A percentile compares a stretch with the other conserved stretches of the same genome.
These are phyloP conservation scores for Mamestra configurata DNA, from an alignment of 1,140 invertebrate genomes.

Conservation along the genomic window DNA sequence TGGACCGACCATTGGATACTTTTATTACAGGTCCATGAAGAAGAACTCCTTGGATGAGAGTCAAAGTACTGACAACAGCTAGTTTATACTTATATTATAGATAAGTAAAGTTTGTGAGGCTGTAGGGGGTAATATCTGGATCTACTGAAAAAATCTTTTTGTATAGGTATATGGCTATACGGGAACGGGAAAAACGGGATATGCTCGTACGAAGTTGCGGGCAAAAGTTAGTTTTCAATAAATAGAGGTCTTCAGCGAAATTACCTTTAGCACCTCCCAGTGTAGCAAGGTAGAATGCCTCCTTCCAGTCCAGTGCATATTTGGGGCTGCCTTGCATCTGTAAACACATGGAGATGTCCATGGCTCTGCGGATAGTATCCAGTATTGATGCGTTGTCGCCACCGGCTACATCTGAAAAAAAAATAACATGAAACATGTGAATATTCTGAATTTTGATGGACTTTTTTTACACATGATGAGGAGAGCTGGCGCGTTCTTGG, in stretches of 20 bases:
- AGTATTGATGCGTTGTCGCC: conserved; percentile 93
- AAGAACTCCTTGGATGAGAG: no score
- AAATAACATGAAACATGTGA: not conserved
- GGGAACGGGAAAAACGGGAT: no score
- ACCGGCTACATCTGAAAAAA: conserved; percentile 92
- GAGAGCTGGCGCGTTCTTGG: no score
- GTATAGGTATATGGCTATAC: no score
- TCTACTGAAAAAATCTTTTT: no score
- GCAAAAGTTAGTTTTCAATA: not conserved
- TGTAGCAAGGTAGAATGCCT: conserved; percentile 95
- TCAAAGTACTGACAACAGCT: not conserved
- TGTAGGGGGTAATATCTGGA: no score
- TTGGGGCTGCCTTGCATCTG: conserved; percentile 72
- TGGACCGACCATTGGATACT: no score
- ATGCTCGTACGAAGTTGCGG: no score
- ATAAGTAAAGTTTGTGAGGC: no score
- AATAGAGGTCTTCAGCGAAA: not conserved
- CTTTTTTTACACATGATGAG: no score
- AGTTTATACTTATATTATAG: no score
- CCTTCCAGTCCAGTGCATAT: conserved; percentile 90
- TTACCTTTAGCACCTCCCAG: conserved; percentile 94
- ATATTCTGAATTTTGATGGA: not conserved
- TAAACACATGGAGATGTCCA: conserved; percentile 92
- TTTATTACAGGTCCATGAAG: no score
- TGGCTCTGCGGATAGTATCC: conserved; percentile 91